phyloP scores from a whole-genome alignment of 2,113 vertebrate genomes.

The Columba livia region DNA sequence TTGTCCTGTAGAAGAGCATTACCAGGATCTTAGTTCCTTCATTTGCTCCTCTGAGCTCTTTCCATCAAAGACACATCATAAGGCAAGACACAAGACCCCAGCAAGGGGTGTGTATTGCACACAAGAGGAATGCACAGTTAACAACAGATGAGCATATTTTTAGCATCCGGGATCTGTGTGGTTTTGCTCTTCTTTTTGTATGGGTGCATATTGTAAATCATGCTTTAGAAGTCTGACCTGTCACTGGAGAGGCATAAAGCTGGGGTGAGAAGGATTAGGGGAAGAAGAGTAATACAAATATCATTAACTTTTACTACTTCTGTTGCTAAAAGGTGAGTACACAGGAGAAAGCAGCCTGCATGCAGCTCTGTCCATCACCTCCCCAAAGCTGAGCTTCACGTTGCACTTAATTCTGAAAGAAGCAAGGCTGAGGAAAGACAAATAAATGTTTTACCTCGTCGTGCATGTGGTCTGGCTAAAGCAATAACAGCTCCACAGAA shows the following conservation, averaged over 20 bases:
- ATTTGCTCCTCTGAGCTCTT: not conserved
- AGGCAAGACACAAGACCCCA: not conserved
- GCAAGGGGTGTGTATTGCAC: not conserved
- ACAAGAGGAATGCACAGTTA: not conserved
- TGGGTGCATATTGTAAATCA: not conserved
- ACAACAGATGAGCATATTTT: not conserved
- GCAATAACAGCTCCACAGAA: conserved; percentile 15
- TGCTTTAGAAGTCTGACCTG: not conserved
- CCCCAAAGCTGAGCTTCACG: not conserved
- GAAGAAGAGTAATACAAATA: not conserved
- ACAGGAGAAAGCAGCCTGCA: not conserved
- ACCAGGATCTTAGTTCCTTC: not conserved
- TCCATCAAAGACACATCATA: not conserved
- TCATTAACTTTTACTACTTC: not conserved
- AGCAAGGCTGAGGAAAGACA: not conserved
- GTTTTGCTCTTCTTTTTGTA: conserved; percentile 22
- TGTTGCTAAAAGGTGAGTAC: not conserved
- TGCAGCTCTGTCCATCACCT: not conserved
- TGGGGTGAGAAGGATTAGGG: not conserved
- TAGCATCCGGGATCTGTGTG: not conserved
- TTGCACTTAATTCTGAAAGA: not conserved
- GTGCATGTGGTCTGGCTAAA: not conserved
- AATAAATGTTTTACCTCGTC: not conserved
- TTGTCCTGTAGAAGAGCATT: not conserved
- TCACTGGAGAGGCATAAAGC: not conserved